Base-by-base conservation (phyloP, 2,888 invertebrate genomes). In the Acleris cristana region DNA sequence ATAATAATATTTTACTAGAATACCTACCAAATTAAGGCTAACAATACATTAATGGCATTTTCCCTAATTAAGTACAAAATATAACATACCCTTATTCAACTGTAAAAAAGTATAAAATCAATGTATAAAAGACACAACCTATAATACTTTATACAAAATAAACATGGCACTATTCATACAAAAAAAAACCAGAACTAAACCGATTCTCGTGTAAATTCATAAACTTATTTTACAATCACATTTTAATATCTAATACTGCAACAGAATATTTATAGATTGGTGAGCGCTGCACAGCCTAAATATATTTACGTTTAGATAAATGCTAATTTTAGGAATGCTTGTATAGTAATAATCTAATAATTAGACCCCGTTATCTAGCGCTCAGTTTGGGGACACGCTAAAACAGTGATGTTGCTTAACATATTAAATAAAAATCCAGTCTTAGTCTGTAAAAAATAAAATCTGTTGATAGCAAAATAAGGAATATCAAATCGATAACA, bases 171-270 rank as follows among this genome's bases (percentile, higher is more conserved):
- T 74, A 71, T 74, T 71, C n/a, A 62, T 68, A 65, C 18, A 69
- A 67, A 68, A 55, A 68, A 55, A 26, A 65, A 54, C 40, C 58
- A 10, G 64, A 63, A 55, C 55, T 51, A 40, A 44, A 61, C 51
- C 34, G 48, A 61, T 55, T 69, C 66, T 66, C 62, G 51, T 63
- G 60, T 66, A 63, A 53, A 59, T 26, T 40, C 19, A 34, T 34
- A 10, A 63, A 55, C 60, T 57, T 64, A 77, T 81, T 63, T 70
- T 73, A 79, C 70, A 80, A 84, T 85, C 80, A 85, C 83, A 84
- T 74, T 77, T 74, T 77, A 76, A 74, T 78, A 76, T 52, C 72
- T 83, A 88, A 87, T 87, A 87, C 87, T 87, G 85, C 74, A 77
- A 73, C 52, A 54, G 23, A 58, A 49, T 74, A 72, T 58, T 67